Evolutionary conservation across 2,113 vertebrate species (phyloP).

Genomic region (Phodopus roborovskii): DNA sequence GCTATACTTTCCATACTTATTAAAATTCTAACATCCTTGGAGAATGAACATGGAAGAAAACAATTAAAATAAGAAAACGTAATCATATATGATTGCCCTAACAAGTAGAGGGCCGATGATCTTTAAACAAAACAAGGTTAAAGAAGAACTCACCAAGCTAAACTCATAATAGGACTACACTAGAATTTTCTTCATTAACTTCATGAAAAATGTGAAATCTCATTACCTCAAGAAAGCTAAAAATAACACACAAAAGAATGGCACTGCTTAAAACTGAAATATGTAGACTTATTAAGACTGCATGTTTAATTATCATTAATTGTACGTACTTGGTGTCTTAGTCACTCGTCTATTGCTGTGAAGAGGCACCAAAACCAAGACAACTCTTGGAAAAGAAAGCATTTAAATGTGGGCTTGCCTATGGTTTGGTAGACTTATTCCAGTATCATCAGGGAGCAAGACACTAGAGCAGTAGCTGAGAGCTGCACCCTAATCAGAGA

Average conservation of each 20-base stretch:
- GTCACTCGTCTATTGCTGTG: neutral
- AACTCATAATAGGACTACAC: constrained; percentile 16
- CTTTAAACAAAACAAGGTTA: constrained; percentile 38
- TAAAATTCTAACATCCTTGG: constrained; percentile 30
- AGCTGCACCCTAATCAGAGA: neutral
- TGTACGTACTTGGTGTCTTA: neutral
- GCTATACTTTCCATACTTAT: constrained; percentile 15
- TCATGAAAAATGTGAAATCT: constrained; percentile 37
- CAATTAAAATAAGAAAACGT: constrained; percentile 24
- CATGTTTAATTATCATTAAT: neutral
- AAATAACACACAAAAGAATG: constrained; percentile 14
- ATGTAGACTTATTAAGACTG: neutral
- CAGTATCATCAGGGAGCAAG: neutral
- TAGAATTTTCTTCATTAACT: constrained; percentile 23
- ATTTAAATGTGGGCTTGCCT: neutral
- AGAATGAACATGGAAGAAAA: neutral
- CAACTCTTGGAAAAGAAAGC: neutral
- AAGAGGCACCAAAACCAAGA: neutral
- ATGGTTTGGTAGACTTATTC: neutral
- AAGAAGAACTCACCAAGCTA: constrained; percentile 46
- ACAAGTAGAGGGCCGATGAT: neutral
- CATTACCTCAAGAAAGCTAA: constrained; percentile 35
- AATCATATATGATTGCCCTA: neutral
- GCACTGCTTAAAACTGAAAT: neutral
- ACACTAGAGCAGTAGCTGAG: neutral